phyloP scores from a whole-genome alignment of 2,888 invertebrate genomes.

The Chloromyia formosa region DNA sequence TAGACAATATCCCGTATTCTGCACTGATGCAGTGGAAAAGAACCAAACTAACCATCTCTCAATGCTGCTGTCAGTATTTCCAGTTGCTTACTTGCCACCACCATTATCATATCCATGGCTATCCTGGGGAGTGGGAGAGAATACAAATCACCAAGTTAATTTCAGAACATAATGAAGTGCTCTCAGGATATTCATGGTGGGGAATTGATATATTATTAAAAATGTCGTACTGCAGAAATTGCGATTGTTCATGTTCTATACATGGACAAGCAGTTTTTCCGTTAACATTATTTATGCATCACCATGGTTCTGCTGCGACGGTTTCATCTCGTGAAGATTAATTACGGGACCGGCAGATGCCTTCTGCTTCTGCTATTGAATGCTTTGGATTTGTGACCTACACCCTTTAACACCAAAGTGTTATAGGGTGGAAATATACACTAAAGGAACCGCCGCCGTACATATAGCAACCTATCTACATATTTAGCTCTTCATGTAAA shows the following conservation, averaged over 20 bases:
- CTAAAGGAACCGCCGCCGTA: too few species aligned
- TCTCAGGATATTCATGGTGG: conserved; percentile 20
- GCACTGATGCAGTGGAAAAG: background rate
- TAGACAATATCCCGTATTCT: conserved; percentile 9
- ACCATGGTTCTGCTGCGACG: too few species aligned
- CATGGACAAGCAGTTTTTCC: conserved; percentile 2
- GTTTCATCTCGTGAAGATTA: too few species aligned
- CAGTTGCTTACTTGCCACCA: background rate
- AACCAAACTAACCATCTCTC: background rate
- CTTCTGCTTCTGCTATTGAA: too few species aligned
- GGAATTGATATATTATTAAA: conserved; percentile 26
- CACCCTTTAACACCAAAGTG: too few species aligned
- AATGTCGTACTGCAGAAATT: conserved; percentile 21
- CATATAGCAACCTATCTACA: too few species aligned
- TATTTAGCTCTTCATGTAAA: too few species aligned
- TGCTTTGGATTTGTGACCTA: too few species aligned
- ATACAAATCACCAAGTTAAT: conserved; percentile 37
- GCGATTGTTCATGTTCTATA: background rate
- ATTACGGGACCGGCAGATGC: too few species aligned
- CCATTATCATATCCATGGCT: background rate
- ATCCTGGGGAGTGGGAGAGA: background rate
- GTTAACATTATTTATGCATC: conserved; percentile 11
- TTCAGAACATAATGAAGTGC: conserved; percentile 35
- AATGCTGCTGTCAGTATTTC: conserved; percentile 9
- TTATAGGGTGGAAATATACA: too few species aligned